Evolutionary conservation across 1,140 invertebrate species (phyloP), one percentile per base, ranked within the genome.

Genomic region (Vanessa tameamea): DNA sequence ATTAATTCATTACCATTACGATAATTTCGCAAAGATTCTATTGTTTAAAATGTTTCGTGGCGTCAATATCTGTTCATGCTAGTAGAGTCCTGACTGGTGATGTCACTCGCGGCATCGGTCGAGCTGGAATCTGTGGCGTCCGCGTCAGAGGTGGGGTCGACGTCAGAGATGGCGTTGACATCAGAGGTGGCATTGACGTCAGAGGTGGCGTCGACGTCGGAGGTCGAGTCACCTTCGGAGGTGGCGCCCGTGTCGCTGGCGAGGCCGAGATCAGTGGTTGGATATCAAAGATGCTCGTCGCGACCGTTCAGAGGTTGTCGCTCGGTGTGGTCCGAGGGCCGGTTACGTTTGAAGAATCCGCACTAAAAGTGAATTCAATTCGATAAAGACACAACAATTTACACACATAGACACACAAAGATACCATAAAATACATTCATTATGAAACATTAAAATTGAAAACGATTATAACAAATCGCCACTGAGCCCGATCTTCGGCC

Each of bases 331-430:
- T 95, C 95, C 11, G 95, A 95, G 53, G 97, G 97, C 59, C 97
- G 94, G 91, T 98, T 97, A 80, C 98, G 95, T 85, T 98, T 97
- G 93, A 98, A 99, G 95, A 98, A 98, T 72, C 97, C 97, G 90
- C 96, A 96, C 97, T 98, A 91, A 47, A 95, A 76, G 14, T 8
- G 8, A 31, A 53, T 16, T 5, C 12, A 15, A 16, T 53, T 50
- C 11, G 15, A n/a, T 51, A 15, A 51, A 9, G 37, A 43, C 9
- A 43, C 37, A 43, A 31, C 3, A 31, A 31, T 31, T 31, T 4
- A 6, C 26, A 31, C 26, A 20, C 20, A 20, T 20, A 20, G 0
- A 20, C 20, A 20, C 20, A 20, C 20, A 20, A 20, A 20, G 20
- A 1, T 37, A 37, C 31, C 3, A 37, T 43, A 43, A 43, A 9